A percentile compares a stretch with the other conserved stretches of the same genome.
These are phyloP conservation scores for Aphis craccivora DNA, from an alignment of 1,140 invertebrate genomes.

Conservation along the genomic window DNA sequence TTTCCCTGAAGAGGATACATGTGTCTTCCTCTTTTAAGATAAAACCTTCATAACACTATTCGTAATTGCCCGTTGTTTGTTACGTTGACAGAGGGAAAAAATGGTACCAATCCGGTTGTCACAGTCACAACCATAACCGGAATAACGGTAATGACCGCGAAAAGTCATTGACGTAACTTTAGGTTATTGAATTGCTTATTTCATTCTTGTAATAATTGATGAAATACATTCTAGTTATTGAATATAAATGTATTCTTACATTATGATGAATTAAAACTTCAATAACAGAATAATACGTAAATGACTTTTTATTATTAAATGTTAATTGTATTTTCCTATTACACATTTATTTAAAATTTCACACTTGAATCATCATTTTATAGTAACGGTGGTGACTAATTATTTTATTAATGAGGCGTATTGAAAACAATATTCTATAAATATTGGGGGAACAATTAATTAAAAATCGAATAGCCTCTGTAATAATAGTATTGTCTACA, in stretches of 20 bases:
- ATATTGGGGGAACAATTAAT: not conserved
- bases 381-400: not conserved
- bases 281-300: not conserved
- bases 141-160: slow-evolving; percentile 57
- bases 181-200: slow-evolving; percentile 6
- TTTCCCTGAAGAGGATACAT: slow-evolving; percentile 21
- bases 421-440: not conserved
- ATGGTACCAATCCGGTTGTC: slow-evolving; percentile 52
- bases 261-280: not conserved
- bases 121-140: slow-evolving; percentile 31
- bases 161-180: slow-evolving; percentile 54
- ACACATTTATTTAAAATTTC: not conserved
- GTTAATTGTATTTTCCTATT: not conserved
- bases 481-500: not conserved
- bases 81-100: slow-evolving; percentile 21
- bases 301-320: not conserved
- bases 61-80: slow-evolving; percentile 50
- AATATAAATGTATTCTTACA: not conserved
- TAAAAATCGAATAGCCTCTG: not conserved
- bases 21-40: slow-evolving; percentile 17
- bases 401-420: not conserved
- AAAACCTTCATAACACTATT: slow-evolving; percentile 40
- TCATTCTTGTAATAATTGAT: not conserved
- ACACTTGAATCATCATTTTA: not conserved
- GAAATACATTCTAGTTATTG: not conserved